Evolutionary conservation across 1,140 invertebrate genomes (phyloP), one percentile per base, ranked within the genome.

Genomic region (Galleria mellonella): DNA sequence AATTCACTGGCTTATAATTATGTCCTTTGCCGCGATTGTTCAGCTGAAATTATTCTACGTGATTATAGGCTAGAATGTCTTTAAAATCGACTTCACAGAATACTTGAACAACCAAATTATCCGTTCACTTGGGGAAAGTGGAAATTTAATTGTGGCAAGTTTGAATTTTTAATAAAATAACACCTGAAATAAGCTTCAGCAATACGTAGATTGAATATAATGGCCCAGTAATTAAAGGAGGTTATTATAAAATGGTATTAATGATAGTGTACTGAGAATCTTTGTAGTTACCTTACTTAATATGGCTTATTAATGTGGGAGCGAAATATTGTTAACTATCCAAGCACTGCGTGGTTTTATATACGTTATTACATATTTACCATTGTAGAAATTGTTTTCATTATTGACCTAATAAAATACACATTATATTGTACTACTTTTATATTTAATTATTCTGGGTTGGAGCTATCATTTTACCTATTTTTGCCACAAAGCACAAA

Each of bases 111-210:
- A 52, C 45, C 32, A 66, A 71, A 68, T 67, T 72, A 44, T 62
- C 55, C 43, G 39, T 55, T 52, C 54, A 51, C 42, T 62, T 55
- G 43, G 6, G 57, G 61, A 57, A 66, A 69, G 57, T 63, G 54
- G 67, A 62, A 64, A 71, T 57, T 67, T 74, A 76, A 84, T 82
- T 75, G 67, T 60, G 45, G 48, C 42, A 50, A 51, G 43, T 60
- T 61, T 78, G 55, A 75, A 82, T 78, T 68, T 68, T 63, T 82
- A 60, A 82, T 73, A 50, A 71, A 74, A 78, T 77, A 74, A 73
- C 81, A 69, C 77, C 68, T 84, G 67, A 74, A 73, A 78, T 84
- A 75, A 72, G 71, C 75, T 82, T 82, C 62, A 47, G 30, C 45
- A 32, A 47, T 37, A 55, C 53, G 61, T 48, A 60, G 59, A 50